Percentiles rank a stretch among this genome's conserved stretches.
phyloP scores from a whole-genome alignment of 1,140 invertebrate species.

The Drusus annulatus region DNA sequence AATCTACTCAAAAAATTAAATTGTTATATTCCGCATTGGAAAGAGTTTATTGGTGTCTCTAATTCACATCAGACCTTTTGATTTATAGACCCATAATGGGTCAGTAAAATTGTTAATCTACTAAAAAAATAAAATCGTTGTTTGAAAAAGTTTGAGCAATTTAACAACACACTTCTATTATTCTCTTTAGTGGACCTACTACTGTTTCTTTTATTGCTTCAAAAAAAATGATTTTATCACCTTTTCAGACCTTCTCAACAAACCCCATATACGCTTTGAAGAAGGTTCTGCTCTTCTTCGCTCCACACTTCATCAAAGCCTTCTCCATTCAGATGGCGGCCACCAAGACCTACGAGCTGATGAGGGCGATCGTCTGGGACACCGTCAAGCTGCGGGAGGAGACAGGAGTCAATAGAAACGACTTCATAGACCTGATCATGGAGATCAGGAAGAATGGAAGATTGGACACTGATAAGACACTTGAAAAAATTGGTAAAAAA shows the following conservation, averaged over 20 bases:
- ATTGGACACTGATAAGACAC: slow-evolving; percentile 35
- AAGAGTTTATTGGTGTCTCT: too few species aligned
- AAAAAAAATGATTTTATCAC: too few species aligned
- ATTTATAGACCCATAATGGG: too few species aligned
- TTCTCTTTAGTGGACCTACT: too few species aligned
- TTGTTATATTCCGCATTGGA: too few species aligned
- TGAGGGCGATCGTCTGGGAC: slow-evolving; percentile 62
- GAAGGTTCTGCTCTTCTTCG: slow-evolving; percentile 7
- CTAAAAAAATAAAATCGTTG: too few species aligned
- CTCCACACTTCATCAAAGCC: not conserved
- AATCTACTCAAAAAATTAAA: too few species aligned
- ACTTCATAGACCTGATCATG: slow-evolving; percentile 67
- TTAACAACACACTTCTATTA: too few species aligned
- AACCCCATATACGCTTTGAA: slow-evolving; percentile 7
- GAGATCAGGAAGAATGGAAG: slow-evolving; percentile 63
- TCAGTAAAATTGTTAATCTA: too few species aligned
- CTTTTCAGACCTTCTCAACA: slow-evolving; percentile 25
- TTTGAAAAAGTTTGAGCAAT: too few species aligned
- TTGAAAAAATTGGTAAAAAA: slow-evolving; percentile 19
- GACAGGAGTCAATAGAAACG: slow-evolving; percentile 63
- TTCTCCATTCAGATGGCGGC: slow-evolving; percentile 5
- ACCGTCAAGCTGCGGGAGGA: slow-evolving; percentile 64
- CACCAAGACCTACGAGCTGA: slow-evolving; percentile 62
- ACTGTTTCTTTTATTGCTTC: too few species aligned
- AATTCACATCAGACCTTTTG: too few species aligned